Conservation (phyloP, 1,140 invertebrate genomes). For the Ceratoteleas bidentatus region DNA sequence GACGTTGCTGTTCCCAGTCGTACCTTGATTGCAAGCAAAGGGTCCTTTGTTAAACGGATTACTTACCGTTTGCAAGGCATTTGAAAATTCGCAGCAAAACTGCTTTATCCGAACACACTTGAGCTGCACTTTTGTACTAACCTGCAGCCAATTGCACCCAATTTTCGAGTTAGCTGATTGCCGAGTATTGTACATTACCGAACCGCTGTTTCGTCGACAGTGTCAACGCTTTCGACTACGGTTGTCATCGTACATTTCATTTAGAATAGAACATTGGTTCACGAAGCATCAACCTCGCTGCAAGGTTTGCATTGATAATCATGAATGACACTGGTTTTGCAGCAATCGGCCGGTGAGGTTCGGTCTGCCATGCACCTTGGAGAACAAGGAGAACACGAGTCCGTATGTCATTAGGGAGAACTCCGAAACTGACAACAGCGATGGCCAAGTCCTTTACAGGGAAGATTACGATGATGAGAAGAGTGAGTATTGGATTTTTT, state of each 20-base stretch:
- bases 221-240: conserved; percentile 10
- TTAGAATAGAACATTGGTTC: conserved; percentile 77
- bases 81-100: conserved; percentile 17
- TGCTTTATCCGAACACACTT: conserved; percentile 16
- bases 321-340: conserved; percentile 68
- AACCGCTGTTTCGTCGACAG: not conserved
- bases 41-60: conserved; percentile 47
- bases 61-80: conserved; percentile 25
- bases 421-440: conserved; percentile 83
- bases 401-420: conserved; percentile 88
- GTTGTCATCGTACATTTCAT: conserved; percentile 54
- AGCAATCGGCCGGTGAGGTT: conserved; percentile 90
- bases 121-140: conserved; percentile 10
- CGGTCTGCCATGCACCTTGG: conserved; percentile 87
- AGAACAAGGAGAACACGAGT: conserved; percentile 92
- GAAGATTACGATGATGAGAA: conserved; percentile 89
- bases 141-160: no score
- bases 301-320: conserved; percentile 36
- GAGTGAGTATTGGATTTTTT: conserved; percentile 72
- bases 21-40: conserved; percentile 42
- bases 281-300: conserved; percentile 65
- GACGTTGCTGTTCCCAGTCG: conserved; percentile 39
- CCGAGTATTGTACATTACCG: not conserved
- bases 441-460: conserved; percentile 88
- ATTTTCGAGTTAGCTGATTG: no score